Conservation (phyloP, 2,113 vertebrate genomes). For the Hyla sarda region DNA sequence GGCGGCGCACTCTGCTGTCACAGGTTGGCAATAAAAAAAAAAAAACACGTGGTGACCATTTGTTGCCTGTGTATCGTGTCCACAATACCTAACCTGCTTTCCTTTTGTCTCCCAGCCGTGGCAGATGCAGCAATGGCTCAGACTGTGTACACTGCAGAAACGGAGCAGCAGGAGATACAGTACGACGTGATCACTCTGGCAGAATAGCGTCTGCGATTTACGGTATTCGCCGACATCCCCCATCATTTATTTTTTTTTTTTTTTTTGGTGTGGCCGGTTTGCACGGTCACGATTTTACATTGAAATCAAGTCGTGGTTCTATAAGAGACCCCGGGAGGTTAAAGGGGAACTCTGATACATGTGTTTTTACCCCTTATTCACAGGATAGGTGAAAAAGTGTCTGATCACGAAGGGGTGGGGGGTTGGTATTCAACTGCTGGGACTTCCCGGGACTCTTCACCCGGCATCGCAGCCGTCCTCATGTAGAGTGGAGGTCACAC, state of each 20-base stretch:
- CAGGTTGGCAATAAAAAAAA: constrained; percentile 72
- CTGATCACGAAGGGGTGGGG: no score
- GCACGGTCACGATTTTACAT: not conserved
- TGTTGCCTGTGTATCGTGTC: not conserved
- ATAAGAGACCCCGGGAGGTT: not conserved
- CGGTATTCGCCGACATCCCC: not conserved
- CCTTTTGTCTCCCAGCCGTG: constrained; percentile 76
- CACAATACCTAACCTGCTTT: not conserved
- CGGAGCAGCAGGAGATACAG: constrained; percentile 86
- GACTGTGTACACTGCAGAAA: constrained; percentile 80
- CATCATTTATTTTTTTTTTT: no score
- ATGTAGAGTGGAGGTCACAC: no score
- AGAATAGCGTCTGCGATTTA: constrained; percentile 67
- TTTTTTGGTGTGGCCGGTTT: not conserved
- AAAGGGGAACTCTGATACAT: no score
- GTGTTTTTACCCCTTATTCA: no score
- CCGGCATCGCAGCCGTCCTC: no score
- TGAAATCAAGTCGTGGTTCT: not conserved
- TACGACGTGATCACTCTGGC: constrained; percentile 92
- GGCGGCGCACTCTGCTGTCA: constrained; percentile 89
- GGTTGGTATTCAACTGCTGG: no score
- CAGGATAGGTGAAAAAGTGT: no score
- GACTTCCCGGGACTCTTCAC: no score
- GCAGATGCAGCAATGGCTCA: constrained; percentile 89
- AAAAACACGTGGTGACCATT: not conserved